Evolutionary conservation across 2,888 invertebrate genomes (phyloP).

Genomic region (Pecten maximus): DNA sequence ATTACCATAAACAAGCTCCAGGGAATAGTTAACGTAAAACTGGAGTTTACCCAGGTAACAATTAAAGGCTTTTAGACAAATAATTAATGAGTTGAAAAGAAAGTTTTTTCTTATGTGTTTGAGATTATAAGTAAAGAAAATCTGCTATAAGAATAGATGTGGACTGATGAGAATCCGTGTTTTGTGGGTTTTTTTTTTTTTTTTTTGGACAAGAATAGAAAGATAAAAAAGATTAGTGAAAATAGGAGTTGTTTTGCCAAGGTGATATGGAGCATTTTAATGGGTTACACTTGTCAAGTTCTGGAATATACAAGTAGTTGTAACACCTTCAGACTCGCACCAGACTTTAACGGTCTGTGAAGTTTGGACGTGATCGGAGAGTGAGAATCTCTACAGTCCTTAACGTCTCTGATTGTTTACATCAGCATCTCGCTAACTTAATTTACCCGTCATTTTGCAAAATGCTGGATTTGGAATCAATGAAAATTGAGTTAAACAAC

Average conservation of each 20-base stretch:
- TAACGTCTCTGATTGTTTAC: constrained; percentile 25
- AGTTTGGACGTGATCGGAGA: constrained; percentile 22
- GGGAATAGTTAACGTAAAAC: not conserved
- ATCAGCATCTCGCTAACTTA: not conserved
- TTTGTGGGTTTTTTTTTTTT: not conserved
- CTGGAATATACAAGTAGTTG: constrained; percentile 5
- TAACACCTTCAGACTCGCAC: not conserved
- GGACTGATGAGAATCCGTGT: not conserved
- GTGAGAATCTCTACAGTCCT: not conserved
- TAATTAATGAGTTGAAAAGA: not conserved
- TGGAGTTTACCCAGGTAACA: not conserved
- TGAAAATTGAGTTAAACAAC: constrained; percentile 13
- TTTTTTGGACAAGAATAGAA: not conserved
- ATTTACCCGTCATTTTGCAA: constrained; percentile 8
- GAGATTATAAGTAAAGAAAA: not conserved
- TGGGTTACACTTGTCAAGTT: constrained; percentile 10
- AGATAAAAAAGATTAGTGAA: not conserved
- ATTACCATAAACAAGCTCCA: not conserved
- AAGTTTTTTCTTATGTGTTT: not conserved
- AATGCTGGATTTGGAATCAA: constrained; percentile 33
- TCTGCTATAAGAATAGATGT: not conserved
- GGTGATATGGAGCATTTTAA: not conserved
- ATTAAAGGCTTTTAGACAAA: not conserved
- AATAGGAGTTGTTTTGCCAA: not conserved
- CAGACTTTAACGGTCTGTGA: not conserved